Evolutionary conservation across 2,113 vertebrate species (phyloP).

Genomic region (Prochilodus magdalenae): DNA sequence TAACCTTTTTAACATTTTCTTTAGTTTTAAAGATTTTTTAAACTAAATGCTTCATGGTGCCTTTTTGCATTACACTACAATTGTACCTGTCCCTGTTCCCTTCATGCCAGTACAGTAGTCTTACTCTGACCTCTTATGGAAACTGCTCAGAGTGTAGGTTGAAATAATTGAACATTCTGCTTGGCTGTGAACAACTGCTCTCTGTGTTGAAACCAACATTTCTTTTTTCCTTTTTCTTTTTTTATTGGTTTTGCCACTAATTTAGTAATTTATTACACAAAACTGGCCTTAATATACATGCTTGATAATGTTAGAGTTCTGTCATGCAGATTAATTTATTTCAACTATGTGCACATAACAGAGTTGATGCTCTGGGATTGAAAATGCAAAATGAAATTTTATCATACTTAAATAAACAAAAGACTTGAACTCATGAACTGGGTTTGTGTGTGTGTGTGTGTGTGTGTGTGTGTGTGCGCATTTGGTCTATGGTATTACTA

Average conservation of each 20-base stretch:
- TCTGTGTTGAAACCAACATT: slow-evolving; percentile 48
- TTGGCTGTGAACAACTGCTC: slow-evolving; percentile 51
- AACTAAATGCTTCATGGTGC: slow-evolving; percentile 74
- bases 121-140: slow-evolving; percentile 46
- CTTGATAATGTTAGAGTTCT: slow-evolving; percentile 85
- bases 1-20: slow-evolving; percentile 39
- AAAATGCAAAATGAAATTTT: slow-evolving; percentile 82
- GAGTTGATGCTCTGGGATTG: slow-evolving; percentile 82
- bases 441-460: not conserved
- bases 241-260: slow-evolving; percentile 73
- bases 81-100: slow-evolving; percentile 28
- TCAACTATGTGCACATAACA: slow-evolving; percentile 86
- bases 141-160: slow-evolving; percentile 41
- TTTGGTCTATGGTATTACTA: too few relatives aligned
- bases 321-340: slow-evolving; percentile 92
- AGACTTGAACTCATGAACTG: slow-evolving; percentile 58
- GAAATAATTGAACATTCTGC: slow-evolving; percentile 50
- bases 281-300: slow-evolving; percentile 91
- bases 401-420: slow-evolving; percentile 85
- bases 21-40: slow-evolving; percentile 44
- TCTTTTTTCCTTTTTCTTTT: too few relatives aligned
- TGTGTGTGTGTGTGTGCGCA: too few relatives aligned
- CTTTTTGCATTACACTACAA: slow-evolving; percentile 78
- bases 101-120: slow-evolving; percentile 47
- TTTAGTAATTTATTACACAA: slow-evolving; percentile 83